These are phyloP conservation scores for Ischnura elegans DNA, from an alignment of 2,888 invertebrate species.

Conservation along the genomic window DNA sequence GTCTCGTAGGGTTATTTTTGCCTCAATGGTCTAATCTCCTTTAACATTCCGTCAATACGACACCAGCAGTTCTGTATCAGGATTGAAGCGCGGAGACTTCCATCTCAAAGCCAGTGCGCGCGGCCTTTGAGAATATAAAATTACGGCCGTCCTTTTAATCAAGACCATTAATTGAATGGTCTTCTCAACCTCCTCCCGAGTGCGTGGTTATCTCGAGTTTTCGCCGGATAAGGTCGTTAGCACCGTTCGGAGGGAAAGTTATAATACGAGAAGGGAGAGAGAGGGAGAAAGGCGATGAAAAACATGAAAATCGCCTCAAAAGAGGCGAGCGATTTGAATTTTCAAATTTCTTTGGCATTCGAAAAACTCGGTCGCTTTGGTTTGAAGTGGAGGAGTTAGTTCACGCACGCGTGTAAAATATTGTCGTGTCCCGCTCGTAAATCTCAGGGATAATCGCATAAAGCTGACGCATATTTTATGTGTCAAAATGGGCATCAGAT, in stretches of 20 bases:
- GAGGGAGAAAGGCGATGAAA: background rate
- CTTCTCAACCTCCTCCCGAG: background rate
- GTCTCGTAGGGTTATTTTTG: no score
- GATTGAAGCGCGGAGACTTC: background rate
- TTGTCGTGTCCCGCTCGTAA: no score
- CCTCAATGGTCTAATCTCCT: background rate
- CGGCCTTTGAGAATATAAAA: background rate
- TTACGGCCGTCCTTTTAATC: background rate
- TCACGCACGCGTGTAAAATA: background rate
- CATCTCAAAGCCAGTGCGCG: background rate
- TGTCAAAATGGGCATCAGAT: no score
- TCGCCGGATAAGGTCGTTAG: background rate
- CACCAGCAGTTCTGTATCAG: background rate
- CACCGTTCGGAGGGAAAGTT: background rate
- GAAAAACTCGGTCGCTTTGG: background rate
- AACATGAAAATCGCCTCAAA: background rate
- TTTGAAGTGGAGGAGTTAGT: background rate
- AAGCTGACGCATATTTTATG: no score
- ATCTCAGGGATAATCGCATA: no score
- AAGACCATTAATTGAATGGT: background rate
- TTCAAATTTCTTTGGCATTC: background rate
- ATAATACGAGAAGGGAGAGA: no score
- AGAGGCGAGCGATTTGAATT: background rate
- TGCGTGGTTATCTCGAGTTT: background rate
- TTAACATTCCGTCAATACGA: background rate